A percentile compares a stretch with the other conserved stretches of the same genome.
These are phyloP conservation scores for Gopherus flavomarginatus DNA, from an alignment of 2,113 vertebrate genomes.

Conservation along the genomic window DNA sequence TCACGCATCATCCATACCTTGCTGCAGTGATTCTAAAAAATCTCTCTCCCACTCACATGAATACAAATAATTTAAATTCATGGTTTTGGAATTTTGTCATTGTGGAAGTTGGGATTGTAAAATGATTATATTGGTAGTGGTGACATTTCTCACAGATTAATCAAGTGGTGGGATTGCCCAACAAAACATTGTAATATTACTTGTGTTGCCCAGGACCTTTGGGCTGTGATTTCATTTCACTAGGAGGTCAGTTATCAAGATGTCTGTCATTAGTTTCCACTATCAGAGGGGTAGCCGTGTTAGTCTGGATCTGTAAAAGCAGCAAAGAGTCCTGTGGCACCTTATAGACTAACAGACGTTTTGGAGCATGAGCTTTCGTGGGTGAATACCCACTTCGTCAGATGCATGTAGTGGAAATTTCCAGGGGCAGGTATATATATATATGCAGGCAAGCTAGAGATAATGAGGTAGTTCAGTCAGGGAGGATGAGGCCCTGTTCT, in stretches of 20 bases:
- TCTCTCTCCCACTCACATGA: constrained; percentile 71
- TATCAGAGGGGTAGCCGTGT: no score
- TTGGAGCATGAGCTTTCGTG: no score
- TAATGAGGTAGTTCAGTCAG: no score
- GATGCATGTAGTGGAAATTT: no score
- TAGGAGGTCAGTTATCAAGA: not conserved
- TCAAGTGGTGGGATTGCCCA: constrained; percentile 35
- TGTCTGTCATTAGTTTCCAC: not conserved
- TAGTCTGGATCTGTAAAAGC: no score
- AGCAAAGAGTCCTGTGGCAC: no score
- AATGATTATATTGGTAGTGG: constrained; percentile 37
- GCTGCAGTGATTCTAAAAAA: constrained; percentile 66
- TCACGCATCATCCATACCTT: constrained; percentile 76
- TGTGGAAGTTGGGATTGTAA: constrained; percentile 54
- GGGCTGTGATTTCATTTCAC: not conserved
- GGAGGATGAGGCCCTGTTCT: no score
- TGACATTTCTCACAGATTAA: constrained; percentile 51
- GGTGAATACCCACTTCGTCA: no score
- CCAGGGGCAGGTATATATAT: no score
- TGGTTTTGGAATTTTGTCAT: constrained; percentile 73
- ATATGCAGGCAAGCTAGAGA: no score
- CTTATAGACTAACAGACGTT: no score
- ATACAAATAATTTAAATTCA: constrained; percentile 75
- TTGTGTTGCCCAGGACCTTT: not conserved
- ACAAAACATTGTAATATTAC: not conserved